Evolutionary conservation across 2,797 vertebrate species (phyloP), one percentile per base, ranked within the genome.

Genomic region (Paratrypauchen microcephalus): DNA sequence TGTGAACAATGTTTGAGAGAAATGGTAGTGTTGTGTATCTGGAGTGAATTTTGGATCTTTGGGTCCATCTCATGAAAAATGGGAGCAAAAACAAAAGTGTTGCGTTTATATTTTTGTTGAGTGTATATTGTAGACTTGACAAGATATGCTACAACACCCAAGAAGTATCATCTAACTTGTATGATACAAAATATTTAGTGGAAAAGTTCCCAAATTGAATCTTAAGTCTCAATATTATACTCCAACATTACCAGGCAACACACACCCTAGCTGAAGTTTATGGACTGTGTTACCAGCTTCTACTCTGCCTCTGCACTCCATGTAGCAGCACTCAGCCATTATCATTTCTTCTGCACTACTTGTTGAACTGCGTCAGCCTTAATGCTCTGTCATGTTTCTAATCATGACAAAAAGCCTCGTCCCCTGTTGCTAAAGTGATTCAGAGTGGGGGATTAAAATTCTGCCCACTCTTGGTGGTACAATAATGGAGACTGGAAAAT

Each of bases 401-500:
- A 89, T 88, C 87, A 86, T 88, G 82, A 86, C 79, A 77, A 88
- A 88, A 87, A 79, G 78, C 79, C 69, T 16, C 73, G 76, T 86
- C 71, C 86, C 72, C n/a, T 86, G 84, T 79, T 74, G 76, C 83
- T 75, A 71, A 87, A 90, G 82, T 80, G 75, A 84, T 80, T 74
- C 60, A 76, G 80, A 72, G 81, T 71, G 70, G 78, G 45, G 89
- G 85, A 89, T 87, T 91, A 81, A 81, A 87, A 91, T 88, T 84
- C 84, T 84, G 80, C 90, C 83, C 81, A 88, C 83, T 85, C 76
- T 83, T 87, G 73, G 73, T 78, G 76, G 79, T 57, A 84, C 86
- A 89, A 88, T 92, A 92, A 91, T 90, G 81, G 88, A 89, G 87
- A 83, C 76, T 69, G 79, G 73, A 77, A 82, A 90, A 90, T 91